Base-by-base conservation (phyloP, 2,113 vertebrate species). In the Aphyosemion australe region DNA sequence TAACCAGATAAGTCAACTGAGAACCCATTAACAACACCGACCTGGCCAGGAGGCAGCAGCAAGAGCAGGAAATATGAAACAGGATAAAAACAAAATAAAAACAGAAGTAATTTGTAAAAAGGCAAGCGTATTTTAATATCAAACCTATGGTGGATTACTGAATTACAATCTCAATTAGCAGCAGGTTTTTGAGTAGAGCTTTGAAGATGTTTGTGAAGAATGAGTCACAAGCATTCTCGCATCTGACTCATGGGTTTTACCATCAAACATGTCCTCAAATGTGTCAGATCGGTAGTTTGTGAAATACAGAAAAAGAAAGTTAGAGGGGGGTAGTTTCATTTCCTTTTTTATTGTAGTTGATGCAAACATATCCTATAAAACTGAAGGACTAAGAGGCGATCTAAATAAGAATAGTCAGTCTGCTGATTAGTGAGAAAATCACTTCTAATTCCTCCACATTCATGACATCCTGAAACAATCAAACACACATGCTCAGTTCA, bases 171-270 rank as follows among this genome's bases (percentile, higher is more conserved):
- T 37, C 4, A 2, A 5, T 37, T 2, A 26, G 26, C 26, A 26
- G 34, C 34, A 37, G 26, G 34, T 37, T 37, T 37, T 5, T 3
- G 7, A 37, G 34, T 37, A 26, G 26, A 26, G 26, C 26, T 26
- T 26, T 26, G 26, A 26, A 26, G 26, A 26, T 26, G 6, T 37
- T 37, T 37, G 34, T 10, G 34, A 37, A 37, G 34, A 10, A 37
- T 37, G 34, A 37, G 34, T 37, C 34, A 8, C 34, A 37, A 12
- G 12, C 34, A 49, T 12, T 95, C 92, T 89, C 93, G 93, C 93
- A 84, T 94, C 88, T 95, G 94, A 96, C 86, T 96, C 94, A 95
- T 71, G 9, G 12, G 86, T 92, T 91, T 93, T 91, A 92, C 90
- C 92, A 93, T 91, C 52, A 89, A 91, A 85, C 86, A 88, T 86